A percentile compares a stretch with the other conserved stretches of the same genome.
Conservation (phyloP, 2,113 vertebrate genomes). For the Oplegnathus fasciatus region DNA sequence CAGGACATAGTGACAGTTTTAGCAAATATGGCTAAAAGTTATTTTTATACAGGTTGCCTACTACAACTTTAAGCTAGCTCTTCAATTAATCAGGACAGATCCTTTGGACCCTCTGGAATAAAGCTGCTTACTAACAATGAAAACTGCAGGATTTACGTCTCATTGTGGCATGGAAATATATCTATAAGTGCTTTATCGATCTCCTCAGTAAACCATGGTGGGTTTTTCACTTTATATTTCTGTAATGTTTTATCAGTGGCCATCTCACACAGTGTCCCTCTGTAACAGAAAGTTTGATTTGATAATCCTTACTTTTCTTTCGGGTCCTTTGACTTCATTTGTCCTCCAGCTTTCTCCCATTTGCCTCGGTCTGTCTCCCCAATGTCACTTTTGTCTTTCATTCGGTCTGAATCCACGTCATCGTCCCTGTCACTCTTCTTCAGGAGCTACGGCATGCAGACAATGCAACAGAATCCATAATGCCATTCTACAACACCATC, state of each 20-base stretch:
- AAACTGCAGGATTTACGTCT: background rate
- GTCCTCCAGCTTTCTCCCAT: slow-evolving; percentile 87
- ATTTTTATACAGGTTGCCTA: too few species aligned
- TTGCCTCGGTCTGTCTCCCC: slow-evolving; percentile 86
- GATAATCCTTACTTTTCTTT: slow-evolving; percentile 90
- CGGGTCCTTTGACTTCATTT: slow-evolving; percentile 85
- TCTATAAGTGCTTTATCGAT: background rate
- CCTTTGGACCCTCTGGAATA: background rate
- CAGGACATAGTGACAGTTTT: too few species aligned
- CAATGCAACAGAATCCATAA: background rate
- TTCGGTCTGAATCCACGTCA: slow-evolving; percentile 87
- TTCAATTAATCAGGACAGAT: background rate
- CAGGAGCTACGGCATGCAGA: slow-evolving; percentile 86
- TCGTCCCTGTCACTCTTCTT: slow-evolving; percentile 96
- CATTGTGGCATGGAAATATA: background rate
- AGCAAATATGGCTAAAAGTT: too few species aligned
- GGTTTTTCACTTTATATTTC: background rate
- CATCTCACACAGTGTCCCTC: background rate
- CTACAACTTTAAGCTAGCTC: too few species aligned
- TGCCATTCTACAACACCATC: background rate
- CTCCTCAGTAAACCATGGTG: background rate
- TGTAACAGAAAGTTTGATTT: background rate
- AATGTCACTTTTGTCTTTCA: slow-evolving; percentile 90
- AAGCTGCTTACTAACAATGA: background rate
- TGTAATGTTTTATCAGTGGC: too few species aligned